Conservation (phyloP, 2,797 vertebrate genomes). For the Sebastes hubbsi region DNA sequence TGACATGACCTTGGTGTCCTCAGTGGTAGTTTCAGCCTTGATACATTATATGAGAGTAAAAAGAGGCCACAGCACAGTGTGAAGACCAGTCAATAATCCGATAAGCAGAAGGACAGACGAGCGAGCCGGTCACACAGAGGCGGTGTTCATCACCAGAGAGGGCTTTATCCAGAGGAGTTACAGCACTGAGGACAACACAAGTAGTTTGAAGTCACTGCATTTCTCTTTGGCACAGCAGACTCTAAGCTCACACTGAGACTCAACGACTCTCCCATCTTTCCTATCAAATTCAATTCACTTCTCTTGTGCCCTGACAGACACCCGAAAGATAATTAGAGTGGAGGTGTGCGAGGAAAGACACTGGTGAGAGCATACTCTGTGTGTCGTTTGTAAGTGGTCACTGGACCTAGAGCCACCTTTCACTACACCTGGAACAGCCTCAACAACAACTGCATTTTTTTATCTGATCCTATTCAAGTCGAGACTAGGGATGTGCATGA, state of each 20-base stretch:
- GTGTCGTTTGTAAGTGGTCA: constrained; percentile 3
- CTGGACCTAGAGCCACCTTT: constrained; percentile 9
- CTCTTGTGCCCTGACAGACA: constrained; percentile 16
- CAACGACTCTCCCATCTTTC: constrained; percentile 24
- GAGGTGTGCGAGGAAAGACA: constrained; percentile 1
- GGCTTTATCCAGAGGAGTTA: constrained; percentile 49
- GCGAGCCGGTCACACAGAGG: constrained; percentile 40
- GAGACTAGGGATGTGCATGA: not conserved
- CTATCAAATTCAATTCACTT: constrained; percentile 39
- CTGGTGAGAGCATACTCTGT: not conserved
- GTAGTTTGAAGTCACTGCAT: constrained; percentile 46
- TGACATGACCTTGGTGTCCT: constrained; percentile 31
- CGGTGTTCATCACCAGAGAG: constrained; percentile 43
- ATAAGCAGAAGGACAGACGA: constrained; percentile 58
- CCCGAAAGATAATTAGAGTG: not conserved
- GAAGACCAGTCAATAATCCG: constrained; percentile 65
- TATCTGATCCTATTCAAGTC: not conserved
- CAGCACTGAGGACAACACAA: constrained; percentile 32
- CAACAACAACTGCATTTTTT: not conserved
- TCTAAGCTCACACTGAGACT: constrained; percentile 38
- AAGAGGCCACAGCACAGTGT: constrained; percentile 33
- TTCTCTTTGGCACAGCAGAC: constrained; percentile 48
- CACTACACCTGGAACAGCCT: not conserved
- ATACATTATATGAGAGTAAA: constrained; percentile 32
- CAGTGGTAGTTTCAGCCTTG: constrained; percentile 16